Base-by-base conservation (phyloP, 2,113 vertebrate genomes). In the Neodon shergylaensis region DNA sequence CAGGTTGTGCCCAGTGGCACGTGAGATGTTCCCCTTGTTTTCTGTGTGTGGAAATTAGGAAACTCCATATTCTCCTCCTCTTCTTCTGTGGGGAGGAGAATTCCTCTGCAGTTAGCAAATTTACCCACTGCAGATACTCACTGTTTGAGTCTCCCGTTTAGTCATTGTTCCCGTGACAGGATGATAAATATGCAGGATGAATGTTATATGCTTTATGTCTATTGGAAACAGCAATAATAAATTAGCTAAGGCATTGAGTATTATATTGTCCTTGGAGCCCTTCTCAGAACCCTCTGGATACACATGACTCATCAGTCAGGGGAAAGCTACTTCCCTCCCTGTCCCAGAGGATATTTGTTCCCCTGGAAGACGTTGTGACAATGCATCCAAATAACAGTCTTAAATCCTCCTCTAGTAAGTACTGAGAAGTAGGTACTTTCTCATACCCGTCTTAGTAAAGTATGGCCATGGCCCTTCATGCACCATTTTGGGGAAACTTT, bases 261-360 rank as follows among this genome's bases (percentile, higher is more conserved):
- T 6, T 33, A 26, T 7, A n/a, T 39, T 49, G 49, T 33, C 47
- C 21, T 47, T 21, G 11, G 72, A 77, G 61, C 10, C 39, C 78
- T 78, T 78, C 63, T 72, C 63, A 49, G 8, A 83, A 79, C 33
- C 78, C 47, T 49, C 54, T 63, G 28, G 26, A 22, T 42, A 83
- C n/a, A 39, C 79, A 36, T 68, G 52, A 72, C 63, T 70, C 61
- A 93, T 95, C 94, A 78, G 49, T 85, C 72, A 90, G 7, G 39
- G 63, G 19, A 87, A 91, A 36, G 21, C 65, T 79, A 36, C 87
- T 90, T 90, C 42, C 52, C 36, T 77, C 81, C 16, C 36, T 82
- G 8, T 58, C 47, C 85, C 74, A 47, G 26, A 33, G 33, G 49
- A 42, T 26, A 42, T 61, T 44, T 79, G 44, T 72, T 86, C 87